Evolutionary conservation across 2,888 invertebrate genomes (phyloP).

Genomic region (Tanypteryx hageni): DNA sequence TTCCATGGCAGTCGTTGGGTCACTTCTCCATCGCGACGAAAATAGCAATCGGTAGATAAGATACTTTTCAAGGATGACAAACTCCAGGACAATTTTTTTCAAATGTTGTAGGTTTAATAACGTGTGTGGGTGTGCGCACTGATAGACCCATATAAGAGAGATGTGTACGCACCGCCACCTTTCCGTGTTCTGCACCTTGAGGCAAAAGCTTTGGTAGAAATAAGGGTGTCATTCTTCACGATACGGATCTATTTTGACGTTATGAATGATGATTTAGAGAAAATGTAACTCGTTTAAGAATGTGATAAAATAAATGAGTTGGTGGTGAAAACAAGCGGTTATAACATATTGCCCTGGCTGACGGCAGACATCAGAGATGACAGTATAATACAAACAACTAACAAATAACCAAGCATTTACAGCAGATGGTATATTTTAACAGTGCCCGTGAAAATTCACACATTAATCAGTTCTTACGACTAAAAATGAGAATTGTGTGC

Average conservation of each 20-base stretch:
- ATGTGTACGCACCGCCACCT: not conserved
- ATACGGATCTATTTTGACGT: not conserved
- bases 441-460: not conserved
- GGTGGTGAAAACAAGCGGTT: not conserved
- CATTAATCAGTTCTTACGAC: constrained; percentile 1
- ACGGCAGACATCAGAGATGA: not conserved
- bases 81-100: not conserved
- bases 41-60: not conserved
- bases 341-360: not conserved
- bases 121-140: not conserved
- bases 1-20: not conserved
- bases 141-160: not conserved
- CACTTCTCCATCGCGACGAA: not conserved
- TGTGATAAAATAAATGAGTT: constrained; percentile 11
- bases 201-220: not conserved
- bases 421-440: constrained; percentile 14
- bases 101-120: too few species aligned
- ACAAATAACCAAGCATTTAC: not conserved
- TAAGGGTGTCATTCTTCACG: constrained; percentile 7
- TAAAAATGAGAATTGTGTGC: not conserved
- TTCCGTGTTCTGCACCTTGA: not conserved
- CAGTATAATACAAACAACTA: not conserved
- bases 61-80: not conserved
- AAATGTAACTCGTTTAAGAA: not conserved
- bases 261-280: not conserved